phyloP scores from a whole-genome alignment of 2,797 vertebrate species.

The Lutjanus campechanus region DNA sequence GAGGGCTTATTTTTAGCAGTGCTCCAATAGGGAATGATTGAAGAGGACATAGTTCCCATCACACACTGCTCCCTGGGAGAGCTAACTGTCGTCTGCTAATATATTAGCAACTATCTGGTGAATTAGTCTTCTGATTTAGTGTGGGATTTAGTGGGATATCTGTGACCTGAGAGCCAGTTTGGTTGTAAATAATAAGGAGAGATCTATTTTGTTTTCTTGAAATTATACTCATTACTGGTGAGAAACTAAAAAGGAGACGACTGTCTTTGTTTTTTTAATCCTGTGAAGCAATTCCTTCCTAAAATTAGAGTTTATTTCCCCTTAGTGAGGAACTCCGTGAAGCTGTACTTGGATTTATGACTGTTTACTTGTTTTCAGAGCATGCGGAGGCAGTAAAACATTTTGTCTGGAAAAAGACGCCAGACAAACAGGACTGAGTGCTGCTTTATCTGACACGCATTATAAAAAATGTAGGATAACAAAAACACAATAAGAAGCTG shows the following conservation, averaged over 20 bases:
- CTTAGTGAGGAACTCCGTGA: conserved; percentile 12
- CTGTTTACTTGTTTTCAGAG: conserved; percentile 42
- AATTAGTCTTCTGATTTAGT: conserved; percentile 14
- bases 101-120: conserved; percentile 8
- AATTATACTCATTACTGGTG: conserved; percentile 11
- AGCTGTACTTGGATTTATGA: conserved; percentile 29
- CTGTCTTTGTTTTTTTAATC: conserved; percentile 19
- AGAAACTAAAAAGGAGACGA: conserved; percentile 27
- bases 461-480: neutral
- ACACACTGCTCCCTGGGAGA: conserved; percentile 30
- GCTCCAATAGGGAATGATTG: conserved; percentile 45
- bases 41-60: conserved; percentile 56
- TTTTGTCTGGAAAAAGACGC: conserved; percentile 16
- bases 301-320: conserved; percentile 38
- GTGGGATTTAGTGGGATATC: conserved; percentile 27
- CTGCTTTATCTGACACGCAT: neutral
- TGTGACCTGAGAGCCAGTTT: conserved; percentile 15
- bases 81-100: conserved; percentile 24
- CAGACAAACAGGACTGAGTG: neutral
- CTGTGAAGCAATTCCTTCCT: conserved; percentile 16
- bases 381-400: conserved; percentile 7
- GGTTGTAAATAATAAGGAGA: conserved; percentile 29
- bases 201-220: neutral
- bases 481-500: neutral
- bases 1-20: conserved; percentile 45